Evolutionary conservation across 1,140 invertebrate genomes (phyloP), one percentile per base, ranked within the genome.

Genomic region (Hyphantria cunea): DNA sequence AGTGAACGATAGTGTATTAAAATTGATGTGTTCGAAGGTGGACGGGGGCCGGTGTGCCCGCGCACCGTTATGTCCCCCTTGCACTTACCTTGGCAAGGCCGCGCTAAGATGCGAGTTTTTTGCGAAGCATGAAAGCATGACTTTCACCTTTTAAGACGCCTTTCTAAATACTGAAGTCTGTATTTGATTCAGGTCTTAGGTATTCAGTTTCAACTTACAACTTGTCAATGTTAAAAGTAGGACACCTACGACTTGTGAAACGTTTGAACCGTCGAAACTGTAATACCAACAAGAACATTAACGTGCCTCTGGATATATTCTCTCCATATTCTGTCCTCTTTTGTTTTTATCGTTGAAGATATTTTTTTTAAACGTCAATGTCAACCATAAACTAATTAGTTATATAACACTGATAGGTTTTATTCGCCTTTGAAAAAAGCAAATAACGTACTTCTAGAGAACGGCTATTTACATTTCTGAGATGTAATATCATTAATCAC

Each of bases 61-160:
- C 79, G 65, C 70, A 84, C 87, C 87, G 87, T 88, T 90, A 90
- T 88, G 85, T 85, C 85, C 85, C 84, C 82, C 79, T 86, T 88
- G 87, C 85, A 85, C 67, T 90, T 78, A 90, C 87, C 87, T 90
- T 90, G 87, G 77, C 87, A 90, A 90, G 87, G 87, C 87, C 87
- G 86, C 77, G 65, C 60, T 64, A 81, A 86, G 87, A 87, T 86
- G 82, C 79, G 75, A 87, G 84, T 90, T 90, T 56, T 90, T 90
- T 89, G 86, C 87, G 82, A 84, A 76, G 71, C 76, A 78, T 78
- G 77, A 83, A 82, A 83, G 82, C 77, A 88, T 84, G 86, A 90
- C 87, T 90, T 90, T 90, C 87, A 89, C 87, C 87, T 82, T 77
- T 85, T 82, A 66, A 84, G 73, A 83, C 41, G 75, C 86, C 86